A percentile compares a stretch with the other conserved stretches of the same genome.
Conservation (phyloP, 2,888 invertebrate genomes). For the Salticus scenicus region DNA sequence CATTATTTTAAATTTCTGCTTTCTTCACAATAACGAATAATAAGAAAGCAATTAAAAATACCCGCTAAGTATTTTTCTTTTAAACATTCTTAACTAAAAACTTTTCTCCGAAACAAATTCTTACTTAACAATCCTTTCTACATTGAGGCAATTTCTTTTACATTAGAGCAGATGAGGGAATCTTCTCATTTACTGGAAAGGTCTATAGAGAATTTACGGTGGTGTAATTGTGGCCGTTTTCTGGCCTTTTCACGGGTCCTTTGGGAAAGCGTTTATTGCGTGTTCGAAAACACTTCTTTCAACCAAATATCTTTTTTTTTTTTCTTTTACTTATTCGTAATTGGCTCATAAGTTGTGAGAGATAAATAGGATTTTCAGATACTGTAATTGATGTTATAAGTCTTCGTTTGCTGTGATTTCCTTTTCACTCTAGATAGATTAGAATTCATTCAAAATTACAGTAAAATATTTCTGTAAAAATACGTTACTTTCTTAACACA, state of each 20-base stretch:
- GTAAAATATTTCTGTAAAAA: too few relatives aligned
- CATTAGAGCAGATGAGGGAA: slow-evolving; percentile 56
- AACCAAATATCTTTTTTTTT: slow-evolving; percentile 2
- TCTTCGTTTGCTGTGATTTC: too few relatives aligned
- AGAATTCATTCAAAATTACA: too few relatives aligned
- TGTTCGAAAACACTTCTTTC: slow-evolving; percentile 6
- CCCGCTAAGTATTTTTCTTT: too few relatives aligned
- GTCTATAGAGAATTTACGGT: slow-evolving; percentile 55
- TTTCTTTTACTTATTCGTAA: slow-evolving; percentile 9
- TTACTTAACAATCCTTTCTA: not conserved
- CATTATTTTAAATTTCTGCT: too few relatives aligned
- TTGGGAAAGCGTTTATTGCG: not conserved
- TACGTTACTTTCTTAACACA: too few relatives aligned
- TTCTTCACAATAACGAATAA: too few relatives aligned
- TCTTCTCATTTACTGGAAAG: slow-evolving; percentile 31
- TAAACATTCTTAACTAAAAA: too few relatives aligned
- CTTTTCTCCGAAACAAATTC: not conserved
- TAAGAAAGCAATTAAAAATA: too few relatives aligned
- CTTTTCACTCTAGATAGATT: too few relatives aligned
- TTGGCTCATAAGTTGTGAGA: not conserved
- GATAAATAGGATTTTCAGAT: not conserved
- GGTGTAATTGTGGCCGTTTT: slow-evolving; percentile 56
- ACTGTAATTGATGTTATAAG: not conserved
- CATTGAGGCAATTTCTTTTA: not conserved
- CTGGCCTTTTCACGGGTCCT: slow-evolving; percentile 29